Evolutionary conservation across 2,113 vertebrate genomes (phyloP).

Genomic region (Saccopteryx leptura): DNA sequence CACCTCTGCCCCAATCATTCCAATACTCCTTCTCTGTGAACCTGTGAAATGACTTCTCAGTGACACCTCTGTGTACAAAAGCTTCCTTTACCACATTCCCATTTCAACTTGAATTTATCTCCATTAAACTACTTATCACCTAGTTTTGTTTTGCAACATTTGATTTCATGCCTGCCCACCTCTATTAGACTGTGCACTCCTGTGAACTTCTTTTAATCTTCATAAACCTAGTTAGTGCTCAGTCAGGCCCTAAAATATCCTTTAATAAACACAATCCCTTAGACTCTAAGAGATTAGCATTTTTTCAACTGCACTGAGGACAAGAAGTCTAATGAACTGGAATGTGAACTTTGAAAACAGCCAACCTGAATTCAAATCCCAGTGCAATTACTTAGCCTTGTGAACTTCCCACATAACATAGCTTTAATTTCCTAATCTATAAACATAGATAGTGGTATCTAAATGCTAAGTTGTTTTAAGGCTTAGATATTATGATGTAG

Average conservation of each 20-base stretch:
- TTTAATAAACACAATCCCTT: background rate
- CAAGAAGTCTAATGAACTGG: background rate
- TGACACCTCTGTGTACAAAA: background rate
- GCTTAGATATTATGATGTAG: background rate
- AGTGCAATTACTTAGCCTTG: background rate
- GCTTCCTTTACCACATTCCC: background rate
- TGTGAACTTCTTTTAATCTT: background rate
- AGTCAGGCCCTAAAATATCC: constrained; percentile 18
- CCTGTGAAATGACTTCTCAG: background rate
- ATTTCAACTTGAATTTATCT: background rate
- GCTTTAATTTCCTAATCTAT: constrained; percentile 23
- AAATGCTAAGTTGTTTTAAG: constrained; percentile 45
- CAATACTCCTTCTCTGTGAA: background rate
- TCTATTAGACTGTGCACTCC: background rate
- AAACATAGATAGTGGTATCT: background rate
- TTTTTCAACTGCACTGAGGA: background rate
- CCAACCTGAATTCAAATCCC: background rate
- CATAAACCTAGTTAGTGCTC: background rate
- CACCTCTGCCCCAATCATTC: background rate
- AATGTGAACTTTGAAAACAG: constrained; percentile 41
- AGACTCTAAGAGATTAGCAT: background rate
- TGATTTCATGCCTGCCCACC: background rate
- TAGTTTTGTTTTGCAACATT: background rate
- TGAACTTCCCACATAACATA: background rate
- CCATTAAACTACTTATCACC: constrained; percentile 1